Evolutionary conservation across 2,113 vertebrate genomes (phyloP), one percentile per base, ranked within the genome.

Genomic region (Gavialis gangeticus): DNA sequence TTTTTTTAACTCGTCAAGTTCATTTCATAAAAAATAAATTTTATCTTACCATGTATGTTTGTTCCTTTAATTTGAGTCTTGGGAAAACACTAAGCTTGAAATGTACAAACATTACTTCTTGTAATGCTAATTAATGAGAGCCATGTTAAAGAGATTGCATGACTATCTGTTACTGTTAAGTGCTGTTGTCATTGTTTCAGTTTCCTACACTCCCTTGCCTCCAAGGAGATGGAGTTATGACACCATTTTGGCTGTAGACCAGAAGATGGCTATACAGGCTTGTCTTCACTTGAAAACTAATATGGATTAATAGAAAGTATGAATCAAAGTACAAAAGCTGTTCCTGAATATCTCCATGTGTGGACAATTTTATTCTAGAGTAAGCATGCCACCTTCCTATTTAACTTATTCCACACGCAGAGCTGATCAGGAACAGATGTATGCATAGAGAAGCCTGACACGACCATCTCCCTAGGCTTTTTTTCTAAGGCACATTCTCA

Each of bases 21-120:
- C 85, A 86, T 54, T 95, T 95, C 91, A 95, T 92, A 93, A 94
- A 93, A 90, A 95, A 89, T 93, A 89, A 92, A 92, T 81, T 15
- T 54, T 60, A 62, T 90, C 82, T 89, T 79, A 58, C 18, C 27
- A 79, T 19, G 93, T 46, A 30, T 1, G 0, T 83, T 75, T 60
- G 82, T 64, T 93, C 56, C 28, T 24, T 79, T 93, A 91, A 96
- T 95, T 95, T 89, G 75, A 88, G 88, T 56, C 87, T 77, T 86
- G 80, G 82, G 92, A 93, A 95, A 95, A 87, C 64, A 94, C 46
- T 46, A 46, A 46, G 85, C 91, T 15, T 69, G 79, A 95, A 84
- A 82, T 59, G 64, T 64, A 55, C 90, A 28, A 30, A 46, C 69
- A 8, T 24, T 73, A 73, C 37, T 46, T 73, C 22, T 21, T 1